A percentile compares a stretch with the other conserved stretches of the same genome.
These are phyloP conservation scores for Dolomedes plantarius DNA, from an alignment of 2,888 invertebrate genomes.

Conservation along the genomic window DNA sequence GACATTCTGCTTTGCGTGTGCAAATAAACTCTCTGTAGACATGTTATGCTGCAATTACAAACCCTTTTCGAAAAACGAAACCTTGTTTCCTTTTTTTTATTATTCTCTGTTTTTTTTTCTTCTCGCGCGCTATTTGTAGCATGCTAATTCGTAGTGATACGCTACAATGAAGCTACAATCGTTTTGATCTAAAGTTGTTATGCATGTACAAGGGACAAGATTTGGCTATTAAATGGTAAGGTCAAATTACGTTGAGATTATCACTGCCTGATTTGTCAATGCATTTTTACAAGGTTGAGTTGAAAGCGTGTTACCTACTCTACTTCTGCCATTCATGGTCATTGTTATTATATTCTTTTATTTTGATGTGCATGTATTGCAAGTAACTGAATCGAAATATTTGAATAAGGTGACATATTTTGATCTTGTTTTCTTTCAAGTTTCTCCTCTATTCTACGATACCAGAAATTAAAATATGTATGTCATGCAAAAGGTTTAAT, in stretches of 20 bases:
- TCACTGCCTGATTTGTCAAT: constrained; percentile 12
- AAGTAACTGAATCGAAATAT: too few relatives aligned
- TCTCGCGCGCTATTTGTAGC: constrained; percentile 26
- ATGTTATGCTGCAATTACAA: constrained; percentile 44
- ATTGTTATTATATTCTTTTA: constrained; percentile 6
- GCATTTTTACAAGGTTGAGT: background rate
- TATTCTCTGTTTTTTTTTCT: constrained; percentile 13
- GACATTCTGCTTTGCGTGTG: constrained; percentile 39
- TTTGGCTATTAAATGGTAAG: constrained; percentile 41
- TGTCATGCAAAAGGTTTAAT: too few relatives aligned
- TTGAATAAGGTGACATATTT: too few relatives aligned
- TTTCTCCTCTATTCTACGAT: too few relatives aligned
- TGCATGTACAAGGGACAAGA: constrained; percentile 46
- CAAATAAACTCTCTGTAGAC: constrained; percentile 25
- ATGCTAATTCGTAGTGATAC: constrained; percentile 39
- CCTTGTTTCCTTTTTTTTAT: constrained; percentile 24
- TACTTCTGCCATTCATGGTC: constrained; percentile 5
- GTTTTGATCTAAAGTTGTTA: constrained; percentile 22
- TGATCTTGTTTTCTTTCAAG: too few relatives aligned
- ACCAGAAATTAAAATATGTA: too few relatives aligned
- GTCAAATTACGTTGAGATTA: constrained; percentile 36
- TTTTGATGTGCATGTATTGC: background rate
- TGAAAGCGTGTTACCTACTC: background rate
- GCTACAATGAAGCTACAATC: constrained; percentile 43
- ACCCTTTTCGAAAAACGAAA: constrained; percentile 55